Conservation (phyloP, 1,140 invertebrate genomes). For the Drosophila littoralis region DNA sequence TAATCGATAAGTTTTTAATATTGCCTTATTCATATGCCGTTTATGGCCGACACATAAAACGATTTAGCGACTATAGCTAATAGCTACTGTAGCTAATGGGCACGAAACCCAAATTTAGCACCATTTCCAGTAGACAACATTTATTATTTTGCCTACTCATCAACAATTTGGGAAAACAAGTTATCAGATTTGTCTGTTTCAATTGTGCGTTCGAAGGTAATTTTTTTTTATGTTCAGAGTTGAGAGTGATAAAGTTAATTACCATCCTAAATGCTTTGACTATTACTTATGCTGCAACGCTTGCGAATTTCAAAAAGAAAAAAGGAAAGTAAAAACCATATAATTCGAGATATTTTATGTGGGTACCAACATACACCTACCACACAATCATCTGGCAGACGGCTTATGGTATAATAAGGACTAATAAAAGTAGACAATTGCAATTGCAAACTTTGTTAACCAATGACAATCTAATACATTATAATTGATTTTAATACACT, state of each 20-base stretch:
- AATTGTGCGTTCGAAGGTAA: neutral
- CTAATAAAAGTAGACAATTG: neutral
- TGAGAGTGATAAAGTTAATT: neutral
- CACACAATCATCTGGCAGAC: neutral
- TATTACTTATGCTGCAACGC: neutral
- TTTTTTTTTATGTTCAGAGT: neutral
- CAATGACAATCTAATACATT: no score
- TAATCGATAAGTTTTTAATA: conserved; percentile 66
- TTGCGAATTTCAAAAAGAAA: neutral
- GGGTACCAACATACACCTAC: neutral
- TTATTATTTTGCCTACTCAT: neutral
- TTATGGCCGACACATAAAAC: conserved; percentile 26
- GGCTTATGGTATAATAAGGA: neutral
- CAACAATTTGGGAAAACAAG: neutral
- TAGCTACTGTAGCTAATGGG: conserved; percentile 1
- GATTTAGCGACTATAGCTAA: neutral
- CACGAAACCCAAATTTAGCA: neutral
- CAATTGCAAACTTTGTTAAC: no score
- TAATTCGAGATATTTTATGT: conserved; percentile 2
- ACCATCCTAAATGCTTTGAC: neutral
- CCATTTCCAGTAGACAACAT: neutral
- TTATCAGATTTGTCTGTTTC: neutral
- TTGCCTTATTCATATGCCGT: conserved; percentile 7
- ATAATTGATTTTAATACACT: no score
- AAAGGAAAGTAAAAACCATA: neutral